Conservation (phyloP, 2,113 vertebrate species). For the Chrysochloris asiatica region DNA sequence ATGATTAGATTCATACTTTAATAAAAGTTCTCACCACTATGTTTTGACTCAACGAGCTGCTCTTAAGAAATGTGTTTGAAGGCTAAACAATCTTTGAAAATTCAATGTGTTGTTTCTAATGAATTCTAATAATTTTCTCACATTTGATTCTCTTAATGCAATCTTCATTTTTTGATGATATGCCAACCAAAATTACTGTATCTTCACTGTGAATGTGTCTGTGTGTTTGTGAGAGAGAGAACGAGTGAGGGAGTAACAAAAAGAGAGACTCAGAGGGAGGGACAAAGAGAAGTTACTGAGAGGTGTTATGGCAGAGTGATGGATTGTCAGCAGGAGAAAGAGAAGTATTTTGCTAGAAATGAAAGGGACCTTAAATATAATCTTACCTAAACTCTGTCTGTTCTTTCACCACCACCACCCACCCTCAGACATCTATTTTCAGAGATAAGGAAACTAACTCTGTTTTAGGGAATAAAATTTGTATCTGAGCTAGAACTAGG, state of each 20-base stretch:
- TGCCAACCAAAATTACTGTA: neutral
- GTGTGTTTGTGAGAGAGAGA: no score
- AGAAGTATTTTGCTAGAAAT: conserved; percentile 16
- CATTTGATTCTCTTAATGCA: neutral
- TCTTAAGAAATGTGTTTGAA: conserved; percentile 12
- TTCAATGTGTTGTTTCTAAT: conserved; percentile 1
- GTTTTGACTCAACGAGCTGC: neutral
- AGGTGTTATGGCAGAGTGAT: neutral
- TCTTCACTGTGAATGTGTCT: neutral
- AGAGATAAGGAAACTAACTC: conserved; percentile 6
- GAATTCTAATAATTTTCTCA: neutral
- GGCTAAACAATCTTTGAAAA: neutral
- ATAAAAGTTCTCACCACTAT: neutral
- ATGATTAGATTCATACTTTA: neutral
- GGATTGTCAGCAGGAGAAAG: neutral
- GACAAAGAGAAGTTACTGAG: neutral
- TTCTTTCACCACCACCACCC: neutral
- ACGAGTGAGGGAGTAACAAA: neutral
- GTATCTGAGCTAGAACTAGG: neutral
- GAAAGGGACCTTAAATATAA: neutral
- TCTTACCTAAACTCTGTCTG: neutral
- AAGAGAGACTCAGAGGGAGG: neutral
- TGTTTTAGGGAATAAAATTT: neutral
- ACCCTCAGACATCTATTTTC: neutral
- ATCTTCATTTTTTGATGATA: neutral